Base-by-base conservation (phyloP, 2,113 vertebrate species). In the Pseudorectes ferrugineus region DNA sequence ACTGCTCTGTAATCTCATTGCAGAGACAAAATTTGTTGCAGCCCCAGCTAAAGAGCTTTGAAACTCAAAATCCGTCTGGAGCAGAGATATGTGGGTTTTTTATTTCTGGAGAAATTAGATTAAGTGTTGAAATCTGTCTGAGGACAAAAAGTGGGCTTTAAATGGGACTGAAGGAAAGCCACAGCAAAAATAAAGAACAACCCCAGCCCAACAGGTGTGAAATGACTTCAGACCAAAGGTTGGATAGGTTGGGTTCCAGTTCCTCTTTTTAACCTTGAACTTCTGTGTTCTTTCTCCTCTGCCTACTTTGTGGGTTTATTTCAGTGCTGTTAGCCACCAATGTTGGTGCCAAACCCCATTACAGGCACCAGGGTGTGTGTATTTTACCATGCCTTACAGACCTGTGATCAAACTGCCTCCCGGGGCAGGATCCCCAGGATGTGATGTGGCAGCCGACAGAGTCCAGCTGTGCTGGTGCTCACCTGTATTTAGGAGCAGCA, bases 391-490 rank as follows among this genome's bases (percentile, higher is more conserved):
- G 42, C 38, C 36, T 55, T 42, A 33, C 33, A 66, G 38, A 36
- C 6, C 52, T 65, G 1, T 21, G 36, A 17, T 46, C 43, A 38
- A 46, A 9, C 19, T 68, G 54, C 12, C 12, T 17, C 12, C 3
- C 0, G 0, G 23, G 38, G 10, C 62, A 66, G 46, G n/a, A 54
- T 58, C 6, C 45, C 38, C 28, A 20, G 35, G 40, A 21, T 35
- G 25, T 48, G 42, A 9, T 58, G 49, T 38, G 73, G 17, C 48
- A 87, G 51, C 76, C 16, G 68, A 5, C 29, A 10, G 5, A 51
- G 36, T 21, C 36, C 35, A 48, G 31, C 59, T 4, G 0, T 49
- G 35, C 70, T 57, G 51, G 28, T 48, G 36, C 36, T 80, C 49
- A 6, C 62, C 40, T 35, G 0, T 12, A 3, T 49, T 36, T 26